Conservation (phyloP, 2,888 invertebrate genomes). For the Pyrocoelia pectoralis region DNA sequence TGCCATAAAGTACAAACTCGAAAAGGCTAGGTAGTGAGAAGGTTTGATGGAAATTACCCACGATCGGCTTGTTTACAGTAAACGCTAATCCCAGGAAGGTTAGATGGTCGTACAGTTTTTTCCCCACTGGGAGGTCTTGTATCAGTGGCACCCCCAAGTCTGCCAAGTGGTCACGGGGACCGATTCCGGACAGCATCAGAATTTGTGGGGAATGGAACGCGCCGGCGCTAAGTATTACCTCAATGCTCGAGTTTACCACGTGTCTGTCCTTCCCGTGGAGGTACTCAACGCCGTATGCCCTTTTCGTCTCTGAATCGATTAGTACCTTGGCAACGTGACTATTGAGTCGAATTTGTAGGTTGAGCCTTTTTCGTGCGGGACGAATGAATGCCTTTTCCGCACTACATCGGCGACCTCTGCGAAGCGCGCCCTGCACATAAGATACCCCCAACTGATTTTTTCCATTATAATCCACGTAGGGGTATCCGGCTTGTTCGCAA, state of each 20-base stretch:
- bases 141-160: constrained; percentile 63
- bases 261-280: constrained; percentile 62
- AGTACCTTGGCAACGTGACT: constrained; percentile 62
- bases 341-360: constrained; percentile 71
- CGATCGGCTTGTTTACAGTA: constrained; percentile 61
- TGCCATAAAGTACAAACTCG: constrained; percentile 50
- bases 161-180: constrained; percentile 67
- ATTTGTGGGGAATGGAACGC: constrained; percentile 84
- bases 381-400: constrained; percentile 69
- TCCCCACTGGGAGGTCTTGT: constrained; percentile 72
- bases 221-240: constrained; percentile 79
- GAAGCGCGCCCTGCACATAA: constrained; percentile 13
- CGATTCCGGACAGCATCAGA: constrained; percentile 72
- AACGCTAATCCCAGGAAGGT: constrained; percentile 74
- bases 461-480: constrained; percentile 20
- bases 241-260: constrained; percentile 68
- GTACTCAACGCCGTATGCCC: constrained; percentile 75
- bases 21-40: neutral
- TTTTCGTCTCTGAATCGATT: constrained; percentile 68
- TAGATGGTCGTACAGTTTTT: constrained; percentile 70
- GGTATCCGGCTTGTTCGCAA: constrained; percentile 14
- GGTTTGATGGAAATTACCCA: neutral
- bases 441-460: constrained; percentile 23
- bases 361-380: constrained; percentile 68
- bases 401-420: constrained; percentile 66